Evolutionary conservation across 2,797 vertebrate genomes (phyloP).

Genomic region (Sebastes reedi): DNA sequence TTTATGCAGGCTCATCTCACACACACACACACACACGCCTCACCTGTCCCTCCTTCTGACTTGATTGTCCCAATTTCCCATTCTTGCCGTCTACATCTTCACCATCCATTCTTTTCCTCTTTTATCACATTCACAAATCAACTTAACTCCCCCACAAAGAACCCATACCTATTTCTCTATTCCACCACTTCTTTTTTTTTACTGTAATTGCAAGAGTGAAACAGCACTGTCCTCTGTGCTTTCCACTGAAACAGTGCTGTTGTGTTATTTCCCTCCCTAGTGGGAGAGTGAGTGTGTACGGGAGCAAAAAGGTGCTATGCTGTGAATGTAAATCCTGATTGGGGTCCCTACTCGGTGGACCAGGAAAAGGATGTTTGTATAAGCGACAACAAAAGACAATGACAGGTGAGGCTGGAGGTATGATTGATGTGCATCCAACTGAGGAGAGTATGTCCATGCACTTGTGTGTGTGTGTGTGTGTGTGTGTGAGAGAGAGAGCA

Average conservation of each 20-base stretch:
- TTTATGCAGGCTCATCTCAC: slow-evolving; percentile 68
- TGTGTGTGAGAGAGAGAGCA: not conserved
- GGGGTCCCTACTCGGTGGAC: slow-evolving; percentile 60
- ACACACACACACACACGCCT: slow-evolving; percentile 5
- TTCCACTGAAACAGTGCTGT: slow-evolving; percentile 4
- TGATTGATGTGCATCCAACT: slow-evolving; percentile 70
- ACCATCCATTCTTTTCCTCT: slow-evolving; percentile 19
- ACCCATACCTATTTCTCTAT: not conserved
- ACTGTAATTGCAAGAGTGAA: slow-evolving; percentile 18
- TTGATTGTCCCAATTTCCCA: slow-evolving; percentile 56
- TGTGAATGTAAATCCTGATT: slow-evolving; percentile 73
- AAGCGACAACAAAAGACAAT: slow-evolving; percentile 58
- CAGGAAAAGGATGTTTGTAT: slow-evolving; percentile 50
- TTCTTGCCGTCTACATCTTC: slow-evolving; percentile 21
- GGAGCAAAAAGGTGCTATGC: slow-evolving; percentile 47
- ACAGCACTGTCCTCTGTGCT: slow-evolving; percentile 1
- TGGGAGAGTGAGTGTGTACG: slow-evolving; percentile 27
- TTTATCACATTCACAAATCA: slow-evolving; percentile 48
- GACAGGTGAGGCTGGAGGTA: slow-evolving; percentile 57
- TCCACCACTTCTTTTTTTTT: not conserved
- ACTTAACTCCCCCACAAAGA: slow-evolving; percentile 22
- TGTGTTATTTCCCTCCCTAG: slow-evolving; percentile 3
- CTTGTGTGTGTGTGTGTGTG: not conserved
- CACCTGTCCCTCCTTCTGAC: slow-evolving; percentile 49
- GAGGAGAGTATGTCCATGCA: not conserved